phyloP scores from a whole-genome alignment of 2,888 invertebrate species.

The Parnassius mnemosyne region DNA sequence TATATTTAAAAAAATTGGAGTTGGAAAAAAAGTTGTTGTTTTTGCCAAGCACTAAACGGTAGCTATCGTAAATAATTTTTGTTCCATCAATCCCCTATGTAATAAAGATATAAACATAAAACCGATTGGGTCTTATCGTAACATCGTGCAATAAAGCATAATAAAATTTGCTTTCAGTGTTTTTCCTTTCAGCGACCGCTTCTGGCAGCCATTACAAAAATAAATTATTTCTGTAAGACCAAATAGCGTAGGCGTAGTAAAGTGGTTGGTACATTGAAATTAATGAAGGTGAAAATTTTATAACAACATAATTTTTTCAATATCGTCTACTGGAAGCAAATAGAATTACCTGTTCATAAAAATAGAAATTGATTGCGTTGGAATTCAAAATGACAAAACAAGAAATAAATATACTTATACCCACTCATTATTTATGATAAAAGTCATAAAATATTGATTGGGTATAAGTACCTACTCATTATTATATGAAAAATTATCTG shows the following conservation, averaged over 20 bases:
- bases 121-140: constrained; percentile 5
- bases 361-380: background rate
- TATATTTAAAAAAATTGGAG: no score
- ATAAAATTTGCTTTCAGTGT: constrained; percentile 16
- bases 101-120: constrained; percentile 29
- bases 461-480: no score
- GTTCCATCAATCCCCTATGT: constrained; percentile 30
- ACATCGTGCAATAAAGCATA: constrained; percentile 14
- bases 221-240: constrained; percentile 19
- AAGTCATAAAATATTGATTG: no score
- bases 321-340: background rate
- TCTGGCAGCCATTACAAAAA: constrained; percentile 16
- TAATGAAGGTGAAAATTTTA: background rate
- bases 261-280: constrained; percentile 2
- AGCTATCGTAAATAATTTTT: background rate
- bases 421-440: no score
- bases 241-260: constrained; percentile 18
- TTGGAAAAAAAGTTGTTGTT: no score
- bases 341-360: background rate
- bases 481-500: no score
- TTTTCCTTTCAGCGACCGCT: constrained; percentile 13
- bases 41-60: background rate
- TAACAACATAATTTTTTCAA: background rate
- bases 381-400: background rate
- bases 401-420: no score